phyloP scores from a whole-genome alignment of 2,113 vertebrate genomes.

The Seriola quinqueradiata region DNA sequence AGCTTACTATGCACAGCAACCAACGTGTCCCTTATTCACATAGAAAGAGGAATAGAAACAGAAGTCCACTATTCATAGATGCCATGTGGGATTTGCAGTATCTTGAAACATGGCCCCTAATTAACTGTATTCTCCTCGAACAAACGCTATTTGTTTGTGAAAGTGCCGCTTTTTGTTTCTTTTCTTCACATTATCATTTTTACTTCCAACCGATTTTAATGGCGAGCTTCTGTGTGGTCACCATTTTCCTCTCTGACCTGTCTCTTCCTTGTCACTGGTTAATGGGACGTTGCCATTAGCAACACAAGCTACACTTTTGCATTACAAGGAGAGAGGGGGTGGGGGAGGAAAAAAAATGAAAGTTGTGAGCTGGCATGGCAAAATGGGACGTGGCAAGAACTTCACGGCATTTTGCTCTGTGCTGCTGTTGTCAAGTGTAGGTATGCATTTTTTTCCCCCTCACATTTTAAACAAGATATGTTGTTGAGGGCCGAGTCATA shows the following conservation, averaged over 20 bases:
- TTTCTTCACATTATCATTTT: slow-evolving; percentile 26
- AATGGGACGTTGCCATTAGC: slow-evolving; percentile 81
- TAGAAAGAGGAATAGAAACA: slow-evolving; percentile 10
- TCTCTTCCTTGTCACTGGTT: slow-evolving; percentile 57
- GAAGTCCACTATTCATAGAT: slow-evolving; percentile 27
- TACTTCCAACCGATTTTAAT: slow-evolving; percentile 54
- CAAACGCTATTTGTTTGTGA: slow-evolving; percentile 63
- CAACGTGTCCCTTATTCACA: slow-evolving; percentile 33
- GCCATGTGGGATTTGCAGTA: slow-evolving; percentile 18
- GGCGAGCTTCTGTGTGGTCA: slow-evolving; percentile 53
- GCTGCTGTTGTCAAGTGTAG: slow-evolving; percentile 45
- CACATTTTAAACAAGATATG: slow-evolving; percentile 25
- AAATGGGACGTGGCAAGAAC: slow-evolving; percentile 9
- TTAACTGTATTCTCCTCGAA: slow-evolving; percentile 60
- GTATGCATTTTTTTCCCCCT: slow-evolving; percentile 39
- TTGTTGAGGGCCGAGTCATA: slow-evolving; percentile 28
- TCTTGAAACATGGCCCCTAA: slow-evolving; percentile 50
- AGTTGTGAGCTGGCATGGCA: slow-evolving; percentile 1
- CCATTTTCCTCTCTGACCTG: slow-evolving; percentile 62
- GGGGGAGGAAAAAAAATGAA: neutral
- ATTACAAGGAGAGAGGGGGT: neutral
- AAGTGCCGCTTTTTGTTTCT: slow-evolving; percentile 43
- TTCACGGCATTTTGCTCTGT: slow-evolving; percentile 13
- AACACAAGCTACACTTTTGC: slow-evolving; percentile 58
- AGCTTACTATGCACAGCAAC: slow-evolving; percentile 35